Conservation (phyloP, 2,888 invertebrate species). For the Athetis lepigone region DNA sequence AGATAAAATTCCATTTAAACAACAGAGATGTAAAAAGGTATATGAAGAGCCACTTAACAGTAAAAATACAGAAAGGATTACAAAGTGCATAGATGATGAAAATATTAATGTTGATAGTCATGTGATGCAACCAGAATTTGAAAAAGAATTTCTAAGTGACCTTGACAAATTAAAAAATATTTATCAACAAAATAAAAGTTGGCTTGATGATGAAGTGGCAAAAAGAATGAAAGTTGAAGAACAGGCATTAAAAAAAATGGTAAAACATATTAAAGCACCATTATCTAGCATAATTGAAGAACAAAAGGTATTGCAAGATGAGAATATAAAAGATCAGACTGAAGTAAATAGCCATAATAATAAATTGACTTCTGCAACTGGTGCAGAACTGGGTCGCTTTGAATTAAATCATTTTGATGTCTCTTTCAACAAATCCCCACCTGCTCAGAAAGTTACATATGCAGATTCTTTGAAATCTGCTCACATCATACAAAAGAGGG, state of each 20-base stretch:
- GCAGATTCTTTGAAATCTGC: conserved; percentile 80
- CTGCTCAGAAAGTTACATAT: conserved; percentile 76
- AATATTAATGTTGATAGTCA: conserved; percentile 65
- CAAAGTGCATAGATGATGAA: conserved; percentile 80
- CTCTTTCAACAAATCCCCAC: conserved; percentile 36
- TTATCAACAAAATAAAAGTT: conserved; percentile 84
- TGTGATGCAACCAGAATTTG: conserved; percentile 70
- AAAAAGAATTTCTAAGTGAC: conserved; percentile 80
- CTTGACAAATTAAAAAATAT: conserved; percentile 79
- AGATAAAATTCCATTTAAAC: conserved; percentile 72
- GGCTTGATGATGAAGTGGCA: conserved; percentile 82
- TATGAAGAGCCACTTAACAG: conserved; percentile 84
- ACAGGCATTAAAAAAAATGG: conserved; percentile 65
- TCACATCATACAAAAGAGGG: conserved; percentile 63
- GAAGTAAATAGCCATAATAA: conserved; percentile 21
- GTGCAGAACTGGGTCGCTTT: conserved; percentile 38
- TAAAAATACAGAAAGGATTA: conserved; percentile 74
- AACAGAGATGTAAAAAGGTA: conserved; percentile 82
- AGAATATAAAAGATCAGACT: conserved; percentile 55
- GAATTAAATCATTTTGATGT: conserved; percentile 41
- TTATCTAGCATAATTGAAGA: conserved; percentile 67
- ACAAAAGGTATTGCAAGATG: conserved; percentile 61
- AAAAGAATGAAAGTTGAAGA: conserved; percentile 76
- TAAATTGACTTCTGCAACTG: conserved; percentile 43
- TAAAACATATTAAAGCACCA: conserved; percentile 64